Evolutionary conservation across 1,140 invertebrate genomes (phyloP).

Genomic region (Zaprionus africanus): DNA sequence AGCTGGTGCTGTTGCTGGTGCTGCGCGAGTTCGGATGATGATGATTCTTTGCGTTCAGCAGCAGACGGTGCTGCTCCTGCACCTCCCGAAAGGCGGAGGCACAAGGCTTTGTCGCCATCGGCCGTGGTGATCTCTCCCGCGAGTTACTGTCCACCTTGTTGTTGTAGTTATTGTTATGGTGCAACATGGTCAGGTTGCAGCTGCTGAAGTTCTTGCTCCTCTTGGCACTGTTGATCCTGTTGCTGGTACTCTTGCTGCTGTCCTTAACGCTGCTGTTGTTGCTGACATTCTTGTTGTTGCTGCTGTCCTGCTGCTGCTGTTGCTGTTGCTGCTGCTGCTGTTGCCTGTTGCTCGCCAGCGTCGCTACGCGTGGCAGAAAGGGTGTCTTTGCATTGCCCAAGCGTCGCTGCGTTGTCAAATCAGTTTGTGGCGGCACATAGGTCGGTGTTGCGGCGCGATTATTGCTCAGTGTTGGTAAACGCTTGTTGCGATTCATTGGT

Average conservation of each 20-base stretch:
- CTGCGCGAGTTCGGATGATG: not conserved
- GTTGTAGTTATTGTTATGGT: not conserved
- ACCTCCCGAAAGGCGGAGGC: not conserved
- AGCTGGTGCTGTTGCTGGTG: conserved; percentile 7
- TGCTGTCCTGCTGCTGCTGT: not conserved
- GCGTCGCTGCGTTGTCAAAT: not conserved
- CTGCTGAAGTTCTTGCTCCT: not conserved
- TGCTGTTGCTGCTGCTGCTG: conserved; percentile 7
- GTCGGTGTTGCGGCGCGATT: not conserved
- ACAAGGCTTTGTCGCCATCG: not conserved
- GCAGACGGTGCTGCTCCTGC: conserved; percentile 7
- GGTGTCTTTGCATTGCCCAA: not conserved
- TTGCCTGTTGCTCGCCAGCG: conserved; percentile 17
- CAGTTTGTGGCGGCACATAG: not conserved
- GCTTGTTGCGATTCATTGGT: conserved; percentile 4
- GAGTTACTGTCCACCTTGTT: not conserved
- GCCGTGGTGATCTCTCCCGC: not conserved
- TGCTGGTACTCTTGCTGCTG: not conserved
- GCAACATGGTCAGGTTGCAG: not conserved
- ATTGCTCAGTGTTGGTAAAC: conserved; percentile 2
- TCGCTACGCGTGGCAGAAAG: conserved; percentile 51
- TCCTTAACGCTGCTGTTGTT: not conserved
- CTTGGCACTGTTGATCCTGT: not conserved
- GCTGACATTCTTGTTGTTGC: not conserved
- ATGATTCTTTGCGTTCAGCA: not conserved